A percentile compares a stretch with the other conserved stretches of the same genome.
phyloP scores from a whole-genome alignment of 2,113 vertebrate species.

The Microcebus ravelobensis region DNA sequence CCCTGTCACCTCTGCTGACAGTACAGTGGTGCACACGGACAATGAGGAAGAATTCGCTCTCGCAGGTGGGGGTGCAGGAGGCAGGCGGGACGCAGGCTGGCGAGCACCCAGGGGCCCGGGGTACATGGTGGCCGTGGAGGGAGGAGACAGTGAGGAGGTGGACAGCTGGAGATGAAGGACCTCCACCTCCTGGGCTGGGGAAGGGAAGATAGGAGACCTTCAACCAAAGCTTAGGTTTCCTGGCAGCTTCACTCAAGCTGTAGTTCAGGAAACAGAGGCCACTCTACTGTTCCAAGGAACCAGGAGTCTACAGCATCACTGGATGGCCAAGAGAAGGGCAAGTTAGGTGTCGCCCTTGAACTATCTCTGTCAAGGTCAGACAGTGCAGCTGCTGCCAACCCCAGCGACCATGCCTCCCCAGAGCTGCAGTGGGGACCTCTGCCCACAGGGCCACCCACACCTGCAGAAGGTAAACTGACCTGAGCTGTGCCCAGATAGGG shows the following conservation, averaged over 20 bases:
- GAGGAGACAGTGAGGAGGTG: neutral
- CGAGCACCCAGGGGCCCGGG: neutral
- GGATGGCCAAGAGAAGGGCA: neutral
- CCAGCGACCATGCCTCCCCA: neutral
- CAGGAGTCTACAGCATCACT: neutral
- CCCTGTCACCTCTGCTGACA: neutral
- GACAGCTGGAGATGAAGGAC: no score
- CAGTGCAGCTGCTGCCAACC: rapidly evolving
- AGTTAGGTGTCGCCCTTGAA: neutral
- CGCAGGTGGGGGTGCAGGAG: neutral
- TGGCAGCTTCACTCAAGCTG: neutral
- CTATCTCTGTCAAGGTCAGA: neutral
- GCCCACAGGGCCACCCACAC: rapidly evolving
- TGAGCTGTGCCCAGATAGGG: neutral
- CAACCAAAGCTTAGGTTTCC: neutral
- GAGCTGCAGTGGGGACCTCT: neutral
- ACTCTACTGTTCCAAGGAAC: neutral
- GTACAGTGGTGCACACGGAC: no score
- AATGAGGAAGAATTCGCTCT: neutral
- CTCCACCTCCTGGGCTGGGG: rapidly evolving
- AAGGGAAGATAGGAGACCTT: neutral
- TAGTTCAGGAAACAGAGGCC: neutral
- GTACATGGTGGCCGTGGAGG: neutral
- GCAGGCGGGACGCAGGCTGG: neutral
- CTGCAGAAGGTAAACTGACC: neutral